A percentile compares a stretch with the other conserved stretches of the same genome.
Evolutionary conservation across 2,888 invertebrate species (phyloP).

Genomic region (Scaptomyza reducta): DNA sequence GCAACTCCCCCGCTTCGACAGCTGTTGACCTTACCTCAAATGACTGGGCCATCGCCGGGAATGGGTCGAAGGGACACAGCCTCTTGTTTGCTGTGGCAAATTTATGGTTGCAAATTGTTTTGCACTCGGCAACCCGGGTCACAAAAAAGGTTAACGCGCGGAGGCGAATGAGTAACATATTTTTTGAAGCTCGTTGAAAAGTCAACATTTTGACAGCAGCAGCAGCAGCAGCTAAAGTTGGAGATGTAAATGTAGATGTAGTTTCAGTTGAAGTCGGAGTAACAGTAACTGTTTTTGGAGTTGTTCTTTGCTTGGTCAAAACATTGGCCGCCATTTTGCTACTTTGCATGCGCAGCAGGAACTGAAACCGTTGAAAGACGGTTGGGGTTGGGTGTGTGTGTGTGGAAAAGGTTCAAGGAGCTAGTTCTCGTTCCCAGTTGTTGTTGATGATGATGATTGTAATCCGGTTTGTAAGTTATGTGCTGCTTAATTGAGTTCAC

Average conservation of each 20-base stretch:
- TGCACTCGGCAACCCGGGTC: conserved; percentile 56
- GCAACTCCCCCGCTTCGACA: conserved; percentile 52
- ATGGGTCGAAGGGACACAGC: conserved; percentile 4
- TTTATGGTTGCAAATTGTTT: conserved; percentile 82
- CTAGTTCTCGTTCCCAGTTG: conserved; percentile 36
- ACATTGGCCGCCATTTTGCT: conserved; percentile 36
- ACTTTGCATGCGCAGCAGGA: conserved; percentile 69
- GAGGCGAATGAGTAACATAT: conserved; percentile 72
- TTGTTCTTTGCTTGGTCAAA: conserved; percentile 32
- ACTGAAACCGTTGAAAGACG: background rate
- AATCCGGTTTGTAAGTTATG: conserved; percentile 83
- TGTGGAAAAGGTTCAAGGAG: conserved; percentile 55
- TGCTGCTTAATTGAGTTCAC: conserved; percentile 83
- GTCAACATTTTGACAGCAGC: conserved; percentile 58
- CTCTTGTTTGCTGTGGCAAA: conserved; percentile 69
- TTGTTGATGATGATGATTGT: conserved; percentile 80
- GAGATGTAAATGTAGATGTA: background rate
- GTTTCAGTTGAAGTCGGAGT: conserved; percentile 1
- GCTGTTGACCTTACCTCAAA: conserved; percentile 76
- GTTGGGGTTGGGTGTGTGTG: background rate
- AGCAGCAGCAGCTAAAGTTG: conserved; percentile 7
- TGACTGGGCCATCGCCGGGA: conserved; percentile 32
- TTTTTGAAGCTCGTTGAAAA: conserved; percentile 71
- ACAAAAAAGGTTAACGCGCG: conserved; percentile 70
- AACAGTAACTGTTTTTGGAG: conserved; percentile 10